phyloP scores from a whole-genome alignment of 2,888 invertebrate genomes.

The Heliconius charithonia region DNA sequence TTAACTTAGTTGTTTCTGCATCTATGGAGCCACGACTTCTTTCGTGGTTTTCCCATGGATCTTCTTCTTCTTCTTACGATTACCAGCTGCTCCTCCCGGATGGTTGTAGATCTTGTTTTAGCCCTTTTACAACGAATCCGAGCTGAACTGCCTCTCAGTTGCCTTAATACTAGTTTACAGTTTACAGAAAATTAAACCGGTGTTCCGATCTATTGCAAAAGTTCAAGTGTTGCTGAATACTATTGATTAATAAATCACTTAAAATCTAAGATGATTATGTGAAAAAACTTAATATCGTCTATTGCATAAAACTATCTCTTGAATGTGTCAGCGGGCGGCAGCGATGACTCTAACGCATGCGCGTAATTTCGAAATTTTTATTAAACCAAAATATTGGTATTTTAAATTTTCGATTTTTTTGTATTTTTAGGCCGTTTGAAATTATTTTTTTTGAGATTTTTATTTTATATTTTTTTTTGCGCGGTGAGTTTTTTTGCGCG shows the following conservation, averaged over 20 bases:
- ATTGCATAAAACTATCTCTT: constrained; percentile 81
- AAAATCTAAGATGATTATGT: constrained; percentile 79
- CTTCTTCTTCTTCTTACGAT: constrained; percentile 63
- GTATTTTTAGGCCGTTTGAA: constrained; percentile 64
- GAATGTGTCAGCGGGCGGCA: constrained; percentile 81
- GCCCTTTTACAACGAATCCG: constrained; percentile 78
- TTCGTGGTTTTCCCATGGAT: constrained; percentile 67
- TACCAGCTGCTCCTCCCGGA: constrained; percentile 75
- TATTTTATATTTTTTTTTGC: constrained; percentile 55
- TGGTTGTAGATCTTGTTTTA: constrained; percentile 73
- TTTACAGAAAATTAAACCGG: constrained; percentile 76
- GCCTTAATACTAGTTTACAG: constrained; percentile 81
- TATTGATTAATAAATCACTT: constrained; percentile 77
- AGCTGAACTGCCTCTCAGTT: constrained; percentile 76
- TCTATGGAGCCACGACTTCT: constrained; percentile 70
- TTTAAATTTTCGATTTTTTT: constrained; percentile 62
- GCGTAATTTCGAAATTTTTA: constrained; percentile 76
- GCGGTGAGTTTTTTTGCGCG: constrained; percentile 73
- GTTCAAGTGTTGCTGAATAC: constrained; percentile 84
- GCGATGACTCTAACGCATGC: constrained; percentile 74
- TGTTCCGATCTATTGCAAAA: constrained; percentile 65
- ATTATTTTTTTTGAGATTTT: constrained; percentile 53
- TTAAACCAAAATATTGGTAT: constrained; percentile 70
- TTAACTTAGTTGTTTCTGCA: constrained; percentile 73
- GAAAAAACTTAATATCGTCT: constrained; percentile 77